Percentiles rank a stretch among this genome's conserved stretches.
Conservation (phyloP, 2,113 vertebrate species). For the Cyprinodon variegatus region DNA sequence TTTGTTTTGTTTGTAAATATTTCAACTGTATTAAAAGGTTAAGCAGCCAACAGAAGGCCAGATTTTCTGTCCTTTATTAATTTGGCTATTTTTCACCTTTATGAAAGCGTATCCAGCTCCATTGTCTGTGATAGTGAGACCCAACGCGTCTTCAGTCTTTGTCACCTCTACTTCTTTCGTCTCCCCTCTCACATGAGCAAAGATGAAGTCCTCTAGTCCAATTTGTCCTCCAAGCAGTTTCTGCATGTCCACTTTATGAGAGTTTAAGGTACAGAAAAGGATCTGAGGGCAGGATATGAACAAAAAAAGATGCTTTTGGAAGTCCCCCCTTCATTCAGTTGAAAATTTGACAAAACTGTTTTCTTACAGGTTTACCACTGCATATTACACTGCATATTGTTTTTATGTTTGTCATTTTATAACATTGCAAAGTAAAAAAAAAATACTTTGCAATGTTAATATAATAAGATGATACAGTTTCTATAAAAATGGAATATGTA, state of each 20-base stretch:
- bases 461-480: not conserved
- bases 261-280: constrained; percentile 96
- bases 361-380: not conserved
- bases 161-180: constrained; percentile 96
- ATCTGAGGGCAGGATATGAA: constrained; percentile 79
- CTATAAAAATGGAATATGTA: not conserved
- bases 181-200: constrained; percentile 92
- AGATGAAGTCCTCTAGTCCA: constrained; percentile 97
- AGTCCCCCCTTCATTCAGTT: not conserved
- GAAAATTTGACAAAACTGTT: not conserved
- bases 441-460: not conserved
- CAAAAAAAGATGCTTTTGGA: not conserved
- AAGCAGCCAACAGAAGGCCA: not conserved
- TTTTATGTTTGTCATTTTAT: not conserved
- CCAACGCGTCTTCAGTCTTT: constrained; percentile 94
- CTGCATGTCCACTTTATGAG: constrained; percentile 98
- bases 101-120: constrained; percentile 96
- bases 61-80: not conserved
- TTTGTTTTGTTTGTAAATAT: not conserved
- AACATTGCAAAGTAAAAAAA: not conserved
- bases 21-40: not conserved
- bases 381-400: not conserved
- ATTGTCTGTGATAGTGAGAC: constrained; percentile 96
- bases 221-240: constrained; percentile 96
- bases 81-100: constrained; percentile 79